Base-by-base conservation (phyloP, 2,888 invertebrate species). In the Eurytoma californica region DNA sequence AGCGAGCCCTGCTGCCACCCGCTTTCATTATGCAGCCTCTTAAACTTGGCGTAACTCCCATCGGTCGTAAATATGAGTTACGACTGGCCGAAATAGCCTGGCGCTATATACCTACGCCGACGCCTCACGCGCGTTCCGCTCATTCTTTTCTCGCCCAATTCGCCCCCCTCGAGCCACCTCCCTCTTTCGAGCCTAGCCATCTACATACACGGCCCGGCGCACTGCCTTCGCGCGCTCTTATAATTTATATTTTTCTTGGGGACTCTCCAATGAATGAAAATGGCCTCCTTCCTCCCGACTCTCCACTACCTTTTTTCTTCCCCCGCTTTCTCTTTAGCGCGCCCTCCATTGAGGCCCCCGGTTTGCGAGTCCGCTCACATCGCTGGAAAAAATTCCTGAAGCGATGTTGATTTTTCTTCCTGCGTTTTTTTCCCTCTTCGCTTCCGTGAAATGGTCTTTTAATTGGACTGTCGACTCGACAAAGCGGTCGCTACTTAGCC, bases 21-120 rank as follows among this genome's bases (percentile, higher is more conserved):
- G 83, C 82, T 87, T 87, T 87, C 87, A 87, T 87, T 87, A 87
- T 87, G 86, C 87, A 87, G 86, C 86, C 87, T 87, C 87, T 87
- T 87, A 87, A 84, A 86, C 84, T 87, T 87, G 87, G 87, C 86
- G 85, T 87, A 86, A 87, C 87, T 87, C 87, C 87, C 87, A 86
- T 86, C 84, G 87, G 83, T 87, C 86, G 86, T 87, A 87, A 87
- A 87, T 87, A 86, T 87, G 87, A 87, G 85, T 87, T 87, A 87
- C 85, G 84, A 80, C 83, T 85, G 83, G 83, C 83, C 86, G 86
- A 87, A 87, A 86, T 86, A 86, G 86, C 86, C 83, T 82, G 82
- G 84, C 84, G 84, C 83, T 73, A 83, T 84, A 74, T 60, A 49
- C 30, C 51, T 53, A 1, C n/a, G 39, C 30, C 58, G 55, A 65